Evolutionary conservation across 37 sponge, comb jelly and placozoan species (phyloP), one percentile per base, ranked within the genome.

Genomic region (Chondrosia reniformis): DNA sequence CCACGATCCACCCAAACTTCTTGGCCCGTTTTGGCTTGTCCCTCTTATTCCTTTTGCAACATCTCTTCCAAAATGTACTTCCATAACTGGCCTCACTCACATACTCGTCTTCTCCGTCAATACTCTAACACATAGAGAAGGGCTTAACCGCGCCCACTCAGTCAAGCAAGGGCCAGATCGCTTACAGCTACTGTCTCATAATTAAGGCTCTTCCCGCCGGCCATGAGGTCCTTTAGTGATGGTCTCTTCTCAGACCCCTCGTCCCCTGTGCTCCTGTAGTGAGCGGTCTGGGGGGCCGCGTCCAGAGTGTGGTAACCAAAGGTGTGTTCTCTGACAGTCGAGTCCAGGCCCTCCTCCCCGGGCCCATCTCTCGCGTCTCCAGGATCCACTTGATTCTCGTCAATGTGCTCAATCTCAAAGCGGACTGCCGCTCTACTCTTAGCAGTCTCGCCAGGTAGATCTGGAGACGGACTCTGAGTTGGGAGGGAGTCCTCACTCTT

Each of bases 1-100:
- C 93, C 13, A 52, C 38, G 39, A 92, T 83, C 93, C 93, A 92
- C 2, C 88, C 88, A 61, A 88, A 87, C 73, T 94, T 94, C 56
- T 33, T 43, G 9, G 81, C 87, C 21, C 57, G 63, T 76, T 92
- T 92, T 0, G 63, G 2, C 9, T 27, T 45, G 12, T n/a, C n/a
- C n/a, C n/a, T n/a, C 33, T 75, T 36, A 15, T 6, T 73, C 37
- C 34, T 82, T 36, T 37, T 72, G 13, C 54, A 34, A 30, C 63
- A 41, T 72, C 74, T 64, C n/a, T 22, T 37, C 59, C 59, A 55
- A 33, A 36, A 8, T 12, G 4, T 27, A 2, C 33, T 55, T 30
- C 43, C n/a, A 1, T 6, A 9, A 33, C 3, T 25, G 37, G n/a
- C 56, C 33, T 10, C 58, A 1, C 37, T 63, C 2, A 41, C 44